Evolutionary conservation across 1,140 invertebrate species (phyloP), one percentile per base, ranked within the genome.

Genomic region (Nebria ingens): DNA sequence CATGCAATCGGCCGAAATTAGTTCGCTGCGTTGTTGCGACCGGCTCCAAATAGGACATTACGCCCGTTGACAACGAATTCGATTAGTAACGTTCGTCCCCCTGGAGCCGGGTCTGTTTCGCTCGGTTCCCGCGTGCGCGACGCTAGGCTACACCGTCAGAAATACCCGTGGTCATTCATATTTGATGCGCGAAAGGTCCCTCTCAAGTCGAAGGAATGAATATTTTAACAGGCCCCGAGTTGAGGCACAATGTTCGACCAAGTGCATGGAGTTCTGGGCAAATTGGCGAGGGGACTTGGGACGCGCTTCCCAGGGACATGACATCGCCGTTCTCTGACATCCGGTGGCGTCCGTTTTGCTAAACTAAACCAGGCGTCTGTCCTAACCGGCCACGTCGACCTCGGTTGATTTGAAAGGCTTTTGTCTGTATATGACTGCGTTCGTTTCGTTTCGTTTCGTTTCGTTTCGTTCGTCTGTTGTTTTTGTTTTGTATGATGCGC

Each of bases 181-280:
- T 45, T 45, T 45, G 40, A 45, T 45, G 40, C 40, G 40, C 9
- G 6, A 17, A n/a, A n/a, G n/a, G 15, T 9, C 40, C 40, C 40
- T 45, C 40, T 45, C 40, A 45, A 45, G 40, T 45, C 40, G 40
- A 45, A 45, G 40, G 40, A 45, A 45, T 45, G 40, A 45, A 45
- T 45, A 45, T 45, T 45, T 45, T 45, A 45, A 17, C 15, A 45
- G 15, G n/a, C 25, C 25, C 4, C 40, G 40, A 45, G 25, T 34
- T 12, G 40, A 17, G 40, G 17, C 4, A 45, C 40, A n/a, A 34
- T 6, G 6, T n/a, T 34, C 25, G 25, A 9, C 6, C 25, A n/a
- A 34, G 25, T 34, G 40, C 40, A n/a, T n/a, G n/a, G n/a, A 3
- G 40, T 3, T 17, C 40, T 45, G 9, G 6, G 40, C 17, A 45